A percentile compares a stretch with the other conserved stretches of the same genome.
These are phyloP conservation scores for Xylocampa areola DNA, from an alignment of 2,888 invertebrate species.

Conservation along the genomic window DNA sequence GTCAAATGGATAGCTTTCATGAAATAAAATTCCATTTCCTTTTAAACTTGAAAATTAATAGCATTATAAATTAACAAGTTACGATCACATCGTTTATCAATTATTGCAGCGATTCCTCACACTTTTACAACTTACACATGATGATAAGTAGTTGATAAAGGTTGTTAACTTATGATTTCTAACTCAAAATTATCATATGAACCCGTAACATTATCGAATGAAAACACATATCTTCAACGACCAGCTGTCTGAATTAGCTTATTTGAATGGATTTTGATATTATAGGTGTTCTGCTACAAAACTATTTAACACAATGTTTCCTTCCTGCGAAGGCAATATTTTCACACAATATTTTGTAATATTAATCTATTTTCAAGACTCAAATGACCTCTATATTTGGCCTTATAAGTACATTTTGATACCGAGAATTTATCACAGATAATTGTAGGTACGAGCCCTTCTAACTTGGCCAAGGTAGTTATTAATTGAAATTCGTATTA, in stretches of 20 bases:
- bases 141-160: constrained; percentile 47
- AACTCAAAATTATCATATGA: constrained; percentile 19
- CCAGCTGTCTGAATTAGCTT: too few species aligned
- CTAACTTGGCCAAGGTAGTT: constrained; percentile 72
- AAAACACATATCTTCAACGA: constrained; percentile 10
- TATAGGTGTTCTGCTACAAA: too few species aligned
- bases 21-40: neutral
- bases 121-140: constrained; percentile 39
- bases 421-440: constrained; percentile 50
- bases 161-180: constrained; percentile 33
- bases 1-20: too few species aligned
- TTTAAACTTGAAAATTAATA: neutral
- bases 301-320: neutral
- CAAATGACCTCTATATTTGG: constrained; percentile 49
- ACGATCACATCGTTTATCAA: constrained; percentile 32
- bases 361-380: constrained; percentile 33
- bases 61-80: constrained; percentile 8
- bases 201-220: constrained; percentile 16
- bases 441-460: constrained; percentile 66
- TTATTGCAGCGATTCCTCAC: constrained; percentile 34
- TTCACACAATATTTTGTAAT: constrained; percentile 1
- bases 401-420: constrained; percentile 40
- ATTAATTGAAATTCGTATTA: constrained; percentile 56
- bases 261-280: too few species aligned
- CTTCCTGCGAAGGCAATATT: neutral